Base-by-base conservation (phyloP, 2,113 vertebrate species). In the Nanger granti region DNA sequence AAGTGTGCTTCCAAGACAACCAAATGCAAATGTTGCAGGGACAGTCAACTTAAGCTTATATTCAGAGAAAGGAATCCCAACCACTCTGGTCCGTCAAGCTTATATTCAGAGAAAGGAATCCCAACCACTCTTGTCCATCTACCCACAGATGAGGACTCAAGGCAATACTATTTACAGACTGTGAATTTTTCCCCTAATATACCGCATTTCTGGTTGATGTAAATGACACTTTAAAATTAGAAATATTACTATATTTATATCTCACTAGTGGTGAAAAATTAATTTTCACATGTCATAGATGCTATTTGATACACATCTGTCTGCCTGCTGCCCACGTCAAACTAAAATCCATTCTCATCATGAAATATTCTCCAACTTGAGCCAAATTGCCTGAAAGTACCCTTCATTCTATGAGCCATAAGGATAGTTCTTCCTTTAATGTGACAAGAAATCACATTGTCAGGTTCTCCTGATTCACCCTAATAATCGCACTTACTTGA, bases 401-500 rank as follows among this genome's bases (percentile, higher is more conserved):
- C 86, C 79, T 93, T 31, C 95, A 91, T 85, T 98, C 90, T 85
- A 76, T 47, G 89, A 96, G 64, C 34, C 64, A 85, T 92, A 87
- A 95, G 41, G 24, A 64, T n/a, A 85, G 73, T 20, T 31, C 69
- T 82, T 84, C 4, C 84, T 97, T 92, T 91, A 97, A 86, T 89
- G 87, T 93, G 93, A 95, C 87, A 82, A 98, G 95, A 54, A 98
- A 90, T 28, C 97, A 96, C 34, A 37, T n/a, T 88, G 92, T 95
- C 95, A 95, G 88, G 76, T 98, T 98, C 97, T 96, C 95, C 97
- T 87, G 86, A 98, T 97, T 98, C 96, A 93, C 92, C 98, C 97
- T 97, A 97, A 98, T 97, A 98, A 98, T 98, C 83, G 44, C 89
- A 94, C 94, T 97, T 94, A 89, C 98, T 93, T 76, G 29, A 96